Evolutionary conservation across 2,888 invertebrate genomes (phyloP), one percentile per base, ranked within the genome.

Genomic region (Pachymerium ferrugineum): DNA sequence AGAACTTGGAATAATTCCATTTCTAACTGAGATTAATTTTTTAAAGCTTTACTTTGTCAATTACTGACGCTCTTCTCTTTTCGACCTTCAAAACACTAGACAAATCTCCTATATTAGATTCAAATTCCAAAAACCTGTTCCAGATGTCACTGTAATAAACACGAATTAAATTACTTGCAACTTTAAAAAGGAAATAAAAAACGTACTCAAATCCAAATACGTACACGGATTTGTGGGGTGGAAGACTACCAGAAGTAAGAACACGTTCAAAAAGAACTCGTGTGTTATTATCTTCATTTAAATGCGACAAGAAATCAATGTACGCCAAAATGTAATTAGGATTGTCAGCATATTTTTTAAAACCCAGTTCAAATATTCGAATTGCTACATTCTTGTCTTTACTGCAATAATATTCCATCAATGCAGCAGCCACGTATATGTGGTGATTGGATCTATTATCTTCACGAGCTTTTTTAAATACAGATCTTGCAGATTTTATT

Each of bases 221-320:
- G 85, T 87, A 89, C 85, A 94, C 92, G 3, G 96, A 95, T 83
- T 94, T 91, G 80, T 97, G 95, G 0, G 93, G 89, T 78, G 93
- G 90, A 68, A 99, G 84, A 75, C 91, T 93, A 67, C 94, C 95
- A 0, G 96, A 94, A 0, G 96, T 94, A 0, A 99, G 86, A 1
- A 99, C 96, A 16, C 98, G 86, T 83, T 99, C 99, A 84, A 98
- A 99, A 54, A 99, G 85, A n/a, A 99, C 99, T 72, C 99, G 86
- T 0, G 99, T 99, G 83, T 99, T 99, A 83, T 99, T 99, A 82
- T 99, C 99, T 88, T 99, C 93, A 83, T 99, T 99, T 47, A 99
- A 86, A 88, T 98, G 97, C 8, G 97, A 95, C 74, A 97, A 84
- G 80, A 97, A 99, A 83, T 99, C 97, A 75, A 99, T 93, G 81